Evolutionary conservation across 2,797 vertebrate genomes (phyloP), one percentile per base, ranked within the genome.

Genomic region (Eleutherodactylus coqui): DNA sequence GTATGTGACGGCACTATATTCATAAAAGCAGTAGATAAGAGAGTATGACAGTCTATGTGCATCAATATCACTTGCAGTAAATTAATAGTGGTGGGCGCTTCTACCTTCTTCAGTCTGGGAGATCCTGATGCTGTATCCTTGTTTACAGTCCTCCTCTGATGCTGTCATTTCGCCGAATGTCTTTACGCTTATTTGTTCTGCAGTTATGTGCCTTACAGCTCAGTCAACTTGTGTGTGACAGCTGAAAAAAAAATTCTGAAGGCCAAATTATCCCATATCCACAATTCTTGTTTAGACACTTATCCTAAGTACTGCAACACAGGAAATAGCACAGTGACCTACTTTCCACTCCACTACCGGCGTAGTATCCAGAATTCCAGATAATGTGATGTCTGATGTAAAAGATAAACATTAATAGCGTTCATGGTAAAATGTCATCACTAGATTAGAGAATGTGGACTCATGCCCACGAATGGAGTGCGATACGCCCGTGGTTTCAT

Each of bases 281-380:
- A 64, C 55, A 45, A 41, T 75, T 43, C 82, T 81, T 84, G 76
- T 85, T 85, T 80, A 87, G 77, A 87, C 82, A 80, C 86, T 84
- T 79, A 83, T 83, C 81, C 75, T 83, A 87, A 87, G 76, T 84
- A 80, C 86, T 81, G 69, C 34, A 69, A 77, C 34, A 75, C 41
- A 85, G 86, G 78, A 87, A 84, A 79, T 80, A 84, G 67, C 76
- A 62, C 51, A 21, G 53, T 84, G 86, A 87, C 86, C 82, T 87
- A 87, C 51, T 84, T 87, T 79, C 73, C 38, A 79, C 82, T 67
- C 43, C 32, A 60, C 32, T 55, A 75, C 72, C 45, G 29, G 55
- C 60, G n/a, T 83, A 79, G 64, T 34, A 21, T 55, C 67, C 75
- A 69, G 64, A 79, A 84, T 84, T 83, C 34, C 32, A 62, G 41